Evolutionary conservation across 2,888 invertebrate genomes (phyloP).

Genomic region (Ecliptopera silaceata): DNA sequence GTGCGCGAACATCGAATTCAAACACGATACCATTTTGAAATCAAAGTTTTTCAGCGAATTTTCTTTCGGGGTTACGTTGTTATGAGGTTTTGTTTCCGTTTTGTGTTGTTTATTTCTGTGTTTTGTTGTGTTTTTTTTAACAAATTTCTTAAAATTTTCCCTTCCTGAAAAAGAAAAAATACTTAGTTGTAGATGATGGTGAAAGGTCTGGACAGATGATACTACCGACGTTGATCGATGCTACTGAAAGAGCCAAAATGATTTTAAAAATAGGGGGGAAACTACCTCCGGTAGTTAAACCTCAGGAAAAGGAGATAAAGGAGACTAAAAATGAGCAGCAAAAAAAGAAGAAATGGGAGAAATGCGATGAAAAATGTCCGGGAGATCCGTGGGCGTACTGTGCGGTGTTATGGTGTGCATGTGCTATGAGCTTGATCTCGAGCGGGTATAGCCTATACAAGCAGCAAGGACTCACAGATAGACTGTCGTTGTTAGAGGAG

Average conservation of each 20-base stretch:
- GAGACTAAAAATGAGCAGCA: conserved; percentile 57
- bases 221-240: conserved; percentile 30
- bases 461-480: conserved; percentile 79
- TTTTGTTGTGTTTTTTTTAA: conserved; percentile 10
- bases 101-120: conserved; percentile 27
- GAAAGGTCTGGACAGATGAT: conserved; percentile 46
- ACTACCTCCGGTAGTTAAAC: conserved; percentile 53
- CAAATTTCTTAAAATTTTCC: not conserved
- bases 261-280: conserved; percentile 74
- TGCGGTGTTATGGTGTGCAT: conserved; percentile 85
- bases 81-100: conserved; percentile 20
- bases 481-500: conserved; percentile 80
- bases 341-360: conserved; percentile 62
- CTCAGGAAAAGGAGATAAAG: conserved; percentile 49
- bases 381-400: conserved; percentile 74
- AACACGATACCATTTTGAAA: conserved; percentile 59
- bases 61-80: conserved; percentile 6
- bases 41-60: conserved; percentile 26
- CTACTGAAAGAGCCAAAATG: conserved; percentile 53
- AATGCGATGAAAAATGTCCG: conserved; percentile 66
- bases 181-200: conserved; percentile 29
- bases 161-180: conserved; percentile 7
- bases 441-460: conserved; percentile 84
- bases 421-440: conserved; percentile 84
- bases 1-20: conserved; percentile 55